phyloP scores from a whole-genome alignment of 2,888 invertebrate species.

The Dascillus cervinus region DNA sequence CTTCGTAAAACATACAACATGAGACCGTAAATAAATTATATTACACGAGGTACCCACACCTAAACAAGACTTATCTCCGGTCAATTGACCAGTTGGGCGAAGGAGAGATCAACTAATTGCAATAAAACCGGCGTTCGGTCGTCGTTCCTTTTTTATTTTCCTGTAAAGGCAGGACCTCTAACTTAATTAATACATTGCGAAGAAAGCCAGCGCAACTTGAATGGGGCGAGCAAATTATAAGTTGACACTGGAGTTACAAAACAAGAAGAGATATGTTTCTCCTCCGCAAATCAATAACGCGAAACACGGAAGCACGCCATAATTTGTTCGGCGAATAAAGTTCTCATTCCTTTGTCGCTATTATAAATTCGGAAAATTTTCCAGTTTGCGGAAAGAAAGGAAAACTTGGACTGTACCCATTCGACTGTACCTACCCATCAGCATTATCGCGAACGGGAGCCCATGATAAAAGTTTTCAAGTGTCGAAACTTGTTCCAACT shows the following conservation, averaged over 20 bases:
- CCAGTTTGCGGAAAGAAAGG: conserved; percentile 15
- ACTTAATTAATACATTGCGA: too few species aligned
- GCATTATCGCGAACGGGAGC: conserved; percentile 20
- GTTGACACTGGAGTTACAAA: conserved; percentile 2
- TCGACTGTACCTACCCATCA: conserved; percentile 19
- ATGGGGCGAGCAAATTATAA: conserved; percentile 9
- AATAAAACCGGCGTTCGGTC: too few species aligned
- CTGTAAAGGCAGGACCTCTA: too few species aligned
- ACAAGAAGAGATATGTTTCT: too few species aligned
- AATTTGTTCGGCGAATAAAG: too few species aligned
- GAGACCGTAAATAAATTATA: conserved; percentile 12
- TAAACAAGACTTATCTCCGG: not conserved
- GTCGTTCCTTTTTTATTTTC: too few species aligned
- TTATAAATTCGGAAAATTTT: conserved; percentile 22
- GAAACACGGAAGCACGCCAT: too few species aligned
- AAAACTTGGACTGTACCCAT: conserved; percentile 13
- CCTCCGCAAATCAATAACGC: conserved; percentile 8
- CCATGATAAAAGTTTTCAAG: conserved; percentile 22
- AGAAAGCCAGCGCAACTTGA: not conserved
- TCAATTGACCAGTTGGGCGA: not conserved
- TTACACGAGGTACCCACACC: conserved; percentile 6
- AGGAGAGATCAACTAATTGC: too few species aligned
- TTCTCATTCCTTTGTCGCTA: too few species aligned
- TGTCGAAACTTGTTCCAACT: conserved; percentile 14
- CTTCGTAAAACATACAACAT: conserved; percentile 16